phyloP scores from a whole-genome alignment of 2,797 vertebrate species.

The Sus cebifrons region DNA sequence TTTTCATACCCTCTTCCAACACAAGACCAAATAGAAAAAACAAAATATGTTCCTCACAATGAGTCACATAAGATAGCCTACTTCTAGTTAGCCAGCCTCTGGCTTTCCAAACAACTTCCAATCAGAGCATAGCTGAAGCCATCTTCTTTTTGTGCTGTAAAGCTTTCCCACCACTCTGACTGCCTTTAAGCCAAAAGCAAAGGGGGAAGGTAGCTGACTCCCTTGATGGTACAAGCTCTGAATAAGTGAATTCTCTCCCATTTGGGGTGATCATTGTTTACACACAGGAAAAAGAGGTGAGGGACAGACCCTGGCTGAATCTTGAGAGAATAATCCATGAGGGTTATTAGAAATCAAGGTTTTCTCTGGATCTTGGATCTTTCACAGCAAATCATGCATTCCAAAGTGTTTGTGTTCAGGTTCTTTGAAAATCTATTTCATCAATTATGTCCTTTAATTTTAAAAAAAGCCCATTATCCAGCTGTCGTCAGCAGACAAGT shows the following conservation, averaged over 20 bases:
- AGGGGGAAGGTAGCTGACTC: neutral
- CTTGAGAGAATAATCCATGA: neutral
- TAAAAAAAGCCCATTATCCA: neutral
- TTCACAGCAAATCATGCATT: conserved; percentile 19
- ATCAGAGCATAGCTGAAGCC: neutral
- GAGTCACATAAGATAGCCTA: neutral
- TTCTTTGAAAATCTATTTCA: neutral
- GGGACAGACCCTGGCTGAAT: neutral
- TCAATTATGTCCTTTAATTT: conserved; percentile 1
- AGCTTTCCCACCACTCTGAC: neutral
- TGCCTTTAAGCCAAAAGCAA: conserved; percentile 1
- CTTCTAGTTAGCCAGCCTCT: neutral
- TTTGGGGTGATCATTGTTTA: neutral
- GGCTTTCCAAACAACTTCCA: neutral
- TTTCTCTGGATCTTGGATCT: neutral
- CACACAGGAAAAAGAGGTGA: neutral
- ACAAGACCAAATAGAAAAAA: neutral
- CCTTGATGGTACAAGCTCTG: neutral
- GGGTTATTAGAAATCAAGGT: conserved; percentile 11
- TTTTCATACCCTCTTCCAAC: neutral
- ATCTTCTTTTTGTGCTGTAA: neutral
- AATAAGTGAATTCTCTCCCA: neutral
- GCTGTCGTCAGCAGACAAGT: conserved; percentile 14
- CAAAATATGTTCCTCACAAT: neutral
- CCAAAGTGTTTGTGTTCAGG: neutral